Conservation (phyloP, 2,113 vertebrate genomes). For the Ceratotherium simum region DNA sequence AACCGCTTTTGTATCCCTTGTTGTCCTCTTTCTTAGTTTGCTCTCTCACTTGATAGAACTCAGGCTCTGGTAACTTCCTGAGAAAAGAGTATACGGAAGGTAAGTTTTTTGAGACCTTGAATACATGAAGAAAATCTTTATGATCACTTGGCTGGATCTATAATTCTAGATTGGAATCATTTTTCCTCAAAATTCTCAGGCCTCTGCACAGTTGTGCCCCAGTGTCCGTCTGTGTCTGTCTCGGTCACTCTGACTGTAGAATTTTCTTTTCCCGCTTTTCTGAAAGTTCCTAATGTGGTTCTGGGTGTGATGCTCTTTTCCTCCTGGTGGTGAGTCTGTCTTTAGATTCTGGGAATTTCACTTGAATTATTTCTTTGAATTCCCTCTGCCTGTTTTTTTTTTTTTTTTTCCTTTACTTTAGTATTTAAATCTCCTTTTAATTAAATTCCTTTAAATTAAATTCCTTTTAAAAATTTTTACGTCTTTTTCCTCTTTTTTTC, state of each 20-base stretch:
- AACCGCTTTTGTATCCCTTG: not conserved
- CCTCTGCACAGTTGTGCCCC: not conserved
- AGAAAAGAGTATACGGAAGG: not conserved
- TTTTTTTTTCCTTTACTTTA: not conserved
- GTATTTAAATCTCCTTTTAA: not conserved
- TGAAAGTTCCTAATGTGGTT: not conserved
- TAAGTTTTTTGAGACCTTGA: constrained; percentile 20
- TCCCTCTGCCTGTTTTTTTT: not conserved
- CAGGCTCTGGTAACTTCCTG: not conserved
- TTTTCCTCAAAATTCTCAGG: not conserved
- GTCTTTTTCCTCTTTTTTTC: not conserved
- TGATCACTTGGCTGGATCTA: not conserved
- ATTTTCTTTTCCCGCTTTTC: not conserved
- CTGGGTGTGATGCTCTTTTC: not conserved
- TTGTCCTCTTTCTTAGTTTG: not conserved
- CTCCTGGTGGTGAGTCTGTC: not conserved
- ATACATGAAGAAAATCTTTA: constrained; percentile 13
- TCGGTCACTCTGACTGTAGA: not conserved
- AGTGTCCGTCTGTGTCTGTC: too few relatives aligned
- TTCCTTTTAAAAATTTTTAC: not conserved
- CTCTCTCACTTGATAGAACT: not conserved
- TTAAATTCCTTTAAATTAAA: too few relatives aligned
- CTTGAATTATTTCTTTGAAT: constrained; percentile 8
- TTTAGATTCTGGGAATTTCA: not conserved
- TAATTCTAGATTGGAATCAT: not conserved